Evolutionary conservation across 2,888 invertebrate species (phyloP).

Genomic region (Nudaria mundana): DNA sequence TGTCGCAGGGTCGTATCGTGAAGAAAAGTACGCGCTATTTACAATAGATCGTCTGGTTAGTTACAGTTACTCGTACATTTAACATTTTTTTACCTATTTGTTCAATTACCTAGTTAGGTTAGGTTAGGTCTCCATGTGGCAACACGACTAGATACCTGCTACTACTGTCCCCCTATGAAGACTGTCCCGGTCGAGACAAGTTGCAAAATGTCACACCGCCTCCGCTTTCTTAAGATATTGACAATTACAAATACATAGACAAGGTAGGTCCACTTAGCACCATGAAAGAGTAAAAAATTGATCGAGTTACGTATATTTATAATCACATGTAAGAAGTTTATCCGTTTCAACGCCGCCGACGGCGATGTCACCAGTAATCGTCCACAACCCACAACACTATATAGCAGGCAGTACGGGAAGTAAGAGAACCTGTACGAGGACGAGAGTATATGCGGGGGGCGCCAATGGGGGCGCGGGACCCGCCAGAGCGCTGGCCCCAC

Average conservation of each 20-base stretch:
- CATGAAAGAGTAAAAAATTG: constrained; percentile 5
- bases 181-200: no score
- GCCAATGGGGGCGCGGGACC: constrained; percentile 22
- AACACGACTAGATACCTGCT: no score
- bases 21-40: no score
- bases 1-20: no score
- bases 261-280: constrained; percentile 4
- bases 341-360: no score
- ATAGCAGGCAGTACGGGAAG: background rate
- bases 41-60: no score
- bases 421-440: background rate
- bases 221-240: background rate
- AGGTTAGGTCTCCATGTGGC: no score
- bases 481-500: constrained; percentile 88
- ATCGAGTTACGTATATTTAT: background rate
- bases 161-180: no score
- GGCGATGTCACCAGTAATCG: no score
- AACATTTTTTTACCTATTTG: no score
- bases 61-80: no score
- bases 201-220: background rate
- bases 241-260: background rate
- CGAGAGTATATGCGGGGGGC: background rate
- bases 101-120: no score
- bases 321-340: background rate
- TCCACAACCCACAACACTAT: background rate